Base-by-base conservation (phyloP, 2,888 invertebrate genomes). In the Synergus laeviventris region DNA sequence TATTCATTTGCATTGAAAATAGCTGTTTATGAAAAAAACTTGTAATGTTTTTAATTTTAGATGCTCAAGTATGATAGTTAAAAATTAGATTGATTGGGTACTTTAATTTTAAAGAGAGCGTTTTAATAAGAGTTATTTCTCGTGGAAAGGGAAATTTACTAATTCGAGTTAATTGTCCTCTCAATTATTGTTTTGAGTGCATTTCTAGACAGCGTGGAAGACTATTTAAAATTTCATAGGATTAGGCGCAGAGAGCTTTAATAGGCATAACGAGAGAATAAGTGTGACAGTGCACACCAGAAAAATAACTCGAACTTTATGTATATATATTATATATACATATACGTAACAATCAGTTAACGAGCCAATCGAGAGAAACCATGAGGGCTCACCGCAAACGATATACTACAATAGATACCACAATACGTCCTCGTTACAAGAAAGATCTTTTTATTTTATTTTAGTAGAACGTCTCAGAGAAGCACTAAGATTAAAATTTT, bases 311-410 rank as follows among this genome's bases (percentile, higher is more conserved):
- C 70, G 3, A 45, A 66, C 21, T 45, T 24, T 45, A 18, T 4
- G 31, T 21, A 59, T 61, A 61, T 36, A 36, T 61, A 70, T 45
- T 45, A 64, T 49, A 45, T 31, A 49, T 70, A 70, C 70, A 49
- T 70, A 70, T 49, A 70, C 70, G 70, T 70, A 70, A 70, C 70
- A 73, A 76, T 76, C 75, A 76, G 64, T 77, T 75, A 75, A 75
- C 75, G 73, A 75, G 79, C 62, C 74, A 61, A 74, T 74, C 74
- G 73, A 73, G 74, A 73, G 18, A 64, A 74, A 31, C 14, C 74
- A 73, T 54, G 61, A 79, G 75, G 75, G 66, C 75, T 66, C 56
- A 54, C 66, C 24, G 42, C 38, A 74, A 74, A 74, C 42, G 56
- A 64, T 66, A 64, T 66, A 39, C 66, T 62, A 62, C 74, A 62